Percentiles rank a stretch among this genome's conserved stretches.
Conservation (phyloP, 2,113 vertebrate genomes). For the Perognathus longimembris region DNA sequence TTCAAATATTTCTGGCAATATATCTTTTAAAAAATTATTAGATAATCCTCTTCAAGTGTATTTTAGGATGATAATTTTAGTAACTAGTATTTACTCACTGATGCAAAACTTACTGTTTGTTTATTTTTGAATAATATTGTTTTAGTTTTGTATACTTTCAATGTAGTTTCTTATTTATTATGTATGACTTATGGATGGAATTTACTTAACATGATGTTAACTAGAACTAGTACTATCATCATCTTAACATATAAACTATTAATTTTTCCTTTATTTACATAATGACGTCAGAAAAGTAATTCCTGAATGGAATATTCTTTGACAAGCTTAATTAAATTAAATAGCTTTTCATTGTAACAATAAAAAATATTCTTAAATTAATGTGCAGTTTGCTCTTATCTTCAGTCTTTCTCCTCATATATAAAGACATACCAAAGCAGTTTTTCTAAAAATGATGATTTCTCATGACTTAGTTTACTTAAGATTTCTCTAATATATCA, state of each 20-base stretch:
- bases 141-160: not conserved
- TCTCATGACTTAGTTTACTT: not conserved
- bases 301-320: not conserved
- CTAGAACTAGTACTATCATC: too few relatives aligned
- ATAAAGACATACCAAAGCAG: not conserved
- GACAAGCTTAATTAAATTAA: not conserved
- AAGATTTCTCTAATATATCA: not conserved
- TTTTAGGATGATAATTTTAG: not conserved
- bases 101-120: constrained; percentile 19
- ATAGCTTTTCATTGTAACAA: not conserved
- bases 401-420: not conserved
- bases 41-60: not conserved
- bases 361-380: not conserved
- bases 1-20: not conserved
- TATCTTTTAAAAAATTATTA: not conserved
- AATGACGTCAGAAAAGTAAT: not conserved
- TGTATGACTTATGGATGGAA: not conserved
- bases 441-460: not conserved
- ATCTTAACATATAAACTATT: too few relatives aligned
- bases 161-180: not conserved
- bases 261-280: too few relatives aligned
- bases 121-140: constrained; percentile 1
- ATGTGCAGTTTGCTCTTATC: too few relatives aligned
- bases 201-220: too few relatives aligned
- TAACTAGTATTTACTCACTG: constrained; percentile 19